Base-by-base conservation (phyloP, 1,140 invertebrate species). In the Heliconius melpomene region DNA sequence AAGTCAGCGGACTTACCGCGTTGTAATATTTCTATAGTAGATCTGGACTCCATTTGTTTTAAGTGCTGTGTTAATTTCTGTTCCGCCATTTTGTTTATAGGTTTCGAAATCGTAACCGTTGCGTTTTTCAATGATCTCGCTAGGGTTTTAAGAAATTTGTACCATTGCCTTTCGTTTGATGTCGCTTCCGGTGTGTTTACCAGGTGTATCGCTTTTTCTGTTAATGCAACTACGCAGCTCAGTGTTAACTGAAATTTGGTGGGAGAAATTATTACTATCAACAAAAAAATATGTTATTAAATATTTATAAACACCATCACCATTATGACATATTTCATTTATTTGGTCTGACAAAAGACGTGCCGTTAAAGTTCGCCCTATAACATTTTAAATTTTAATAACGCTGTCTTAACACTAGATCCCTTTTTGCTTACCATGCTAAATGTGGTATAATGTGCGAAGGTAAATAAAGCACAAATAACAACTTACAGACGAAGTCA, bases 91-190 rank as follows among this genome's bases (percentile, higher is more conserved):
- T 66, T 66, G 23, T 66, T 66, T 0, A 84, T 26, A 0, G 93
- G 91, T 16, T 82, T 87, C 0, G 91, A 86, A 0, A 93, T 90
- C 0, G 75, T 81, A 0, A 93, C 76, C 0, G 82, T 88, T 0
- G 90, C 90, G 81, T 88, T 87, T 73, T 93, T 92, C 2, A 94
- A 80, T 0, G 93, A 88, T 36, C 92, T 79, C 0, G 92, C 91
- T 0, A 93, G 74, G 0, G 88, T 93, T 71, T 93, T 93, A 13
- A 94, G 86, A 85, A 94, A 94, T 78, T 92, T 94, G 60, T 86
- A 90, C 93, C 93, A 94, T 72, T 93, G 93, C 0, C 92, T 84
- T 71, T 94, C 93, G 82, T 89, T 90, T 13, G 91, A 86, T 0
- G 91, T 91, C 11, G 91, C 88, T 50, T 94, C 93, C 0, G 90